Evolutionary conservation across 2,888 invertebrate species (phyloP), one percentile per base, ranked within the genome.

Genomic region (Drosophila meridiana): DNA sequence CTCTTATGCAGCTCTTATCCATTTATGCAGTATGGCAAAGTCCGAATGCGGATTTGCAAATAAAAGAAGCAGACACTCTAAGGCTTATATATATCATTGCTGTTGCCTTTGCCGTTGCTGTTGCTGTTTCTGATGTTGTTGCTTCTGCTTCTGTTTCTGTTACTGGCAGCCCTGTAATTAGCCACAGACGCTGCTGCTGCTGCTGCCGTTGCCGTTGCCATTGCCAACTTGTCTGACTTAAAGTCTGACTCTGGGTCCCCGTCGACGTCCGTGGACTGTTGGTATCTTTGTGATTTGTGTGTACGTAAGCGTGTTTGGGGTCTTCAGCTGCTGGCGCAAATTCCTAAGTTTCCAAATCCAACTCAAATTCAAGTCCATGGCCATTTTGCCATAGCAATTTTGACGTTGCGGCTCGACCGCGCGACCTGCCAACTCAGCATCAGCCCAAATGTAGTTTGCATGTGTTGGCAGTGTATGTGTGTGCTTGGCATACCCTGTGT

Each of bases 121-220:
- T 86, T 86, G 76, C 52, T 84, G 78, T 82, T 63, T 57, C 60
- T 83, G 84, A 59, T 59, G 43, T 50, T 77, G 69, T 58, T 58
- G 42, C 28, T 76, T 38, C 72, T 60, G 65, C 61, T 52, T 83
- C 52, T 77, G 73, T 40, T 71, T 69, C 72, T 80, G 80, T 80
- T 80, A 53, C 68, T 85, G 86, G 83, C 86, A 87, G 77, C 71
- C 87, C 80, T 90, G 90, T 87, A 90, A 90, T 91, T 91, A 90
- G 91, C 83, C 72, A 80, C 86, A 88, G 88, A 90, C 87, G 75
- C 60, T 76, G 78, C 63, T 64, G 60, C 60, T 57, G 48, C 60
- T 57, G 48, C 55, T 88, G 87, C 81, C 73, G 76, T 58, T 63
- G 60, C 50, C 64, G 50, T 64, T 86, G 87, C 81, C 87, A 72